Evolutionary conservation across 2,113 vertebrate genomes (phyloP).

Genomic region (Petromus typicus): DNA sequence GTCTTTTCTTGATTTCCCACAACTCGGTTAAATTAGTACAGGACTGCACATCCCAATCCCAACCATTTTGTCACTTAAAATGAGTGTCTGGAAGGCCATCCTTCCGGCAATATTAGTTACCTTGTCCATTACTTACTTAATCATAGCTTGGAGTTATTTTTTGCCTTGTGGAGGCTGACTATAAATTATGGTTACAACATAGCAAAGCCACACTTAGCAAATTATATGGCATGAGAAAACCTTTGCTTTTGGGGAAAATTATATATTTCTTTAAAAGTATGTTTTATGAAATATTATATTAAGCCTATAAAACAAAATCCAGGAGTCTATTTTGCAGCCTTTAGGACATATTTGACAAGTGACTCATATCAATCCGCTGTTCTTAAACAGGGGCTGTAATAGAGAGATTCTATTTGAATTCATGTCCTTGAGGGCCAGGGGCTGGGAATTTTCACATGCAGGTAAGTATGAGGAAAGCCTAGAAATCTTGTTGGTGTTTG

Average conservation of each 20-base stretch:
- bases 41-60: slow-evolving; percentile 49
- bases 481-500: neutral
- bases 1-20: slow-evolving; percentile 4
- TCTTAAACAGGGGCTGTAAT: neutral
- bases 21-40: slow-evolving; percentile 63
- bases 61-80: slow-evolving; percentile 74
- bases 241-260: slow-evolving; percentile 62
- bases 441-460: neutral
- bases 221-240: slow-evolving; percentile 74
- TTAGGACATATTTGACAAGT: slow-evolving; percentile 57
- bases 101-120: slow-evolving; percentile 77
- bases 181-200: slow-evolving; percentile 63
- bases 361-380: neutral
- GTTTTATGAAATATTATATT: slow-evolving; percentile 67
- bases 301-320: slow-evolving; percentile 69
- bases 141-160: slow-evolving; percentile 78
- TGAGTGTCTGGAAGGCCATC: slow-evolving; percentile 71
- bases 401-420: neutral
- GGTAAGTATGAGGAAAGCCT: neutral
- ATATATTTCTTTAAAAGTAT: slow-evolving; percentile 62
- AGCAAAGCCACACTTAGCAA: slow-evolving; percentile 73
- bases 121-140: slow-evolving; percentile 80
- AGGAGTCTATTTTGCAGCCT: slow-evolving; percentile 43
- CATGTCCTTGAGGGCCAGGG: rapidly evolving
- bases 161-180: slow-evolving; percentile 68